A percentile compares a stretch with the other conserved stretches of the same genome.
Conservation (phyloP, 2,113 vertebrate species). For the Pseudorectes ferrugineus region DNA sequence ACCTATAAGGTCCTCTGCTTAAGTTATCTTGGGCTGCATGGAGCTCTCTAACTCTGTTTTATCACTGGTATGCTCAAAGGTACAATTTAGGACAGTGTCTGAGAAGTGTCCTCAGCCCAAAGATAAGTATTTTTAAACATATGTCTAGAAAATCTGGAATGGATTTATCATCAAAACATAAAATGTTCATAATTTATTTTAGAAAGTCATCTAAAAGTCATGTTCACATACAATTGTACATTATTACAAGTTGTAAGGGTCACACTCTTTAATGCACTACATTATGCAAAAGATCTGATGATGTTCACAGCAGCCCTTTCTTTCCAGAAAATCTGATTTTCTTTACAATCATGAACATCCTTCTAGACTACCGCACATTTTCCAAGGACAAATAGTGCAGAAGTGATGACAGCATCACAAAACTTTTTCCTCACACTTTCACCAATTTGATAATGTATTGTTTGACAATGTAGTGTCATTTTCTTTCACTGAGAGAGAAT, state of each 20-base stretch:
- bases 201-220: background rate
- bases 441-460: background rate
- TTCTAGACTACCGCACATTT: background rate
- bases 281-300: background rate
- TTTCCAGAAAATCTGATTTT: background rate
- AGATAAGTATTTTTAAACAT: background rate
- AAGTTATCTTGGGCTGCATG: background rate
- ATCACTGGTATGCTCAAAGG: background rate
- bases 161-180: background rate
- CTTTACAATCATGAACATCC: background rate
- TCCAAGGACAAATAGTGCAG: background rate
- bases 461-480: background rate
- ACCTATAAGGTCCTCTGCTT: background rate
- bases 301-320: background rate
- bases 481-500: background rate
- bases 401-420: background rate
- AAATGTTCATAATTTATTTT: background rate
- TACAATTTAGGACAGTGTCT: background rate
- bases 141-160: background rate
- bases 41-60: background rate
- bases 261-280: background rate
- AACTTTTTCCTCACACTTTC: constrained; percentile 3
- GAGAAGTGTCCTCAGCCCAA: background rate
- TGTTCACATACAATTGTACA: background rate
- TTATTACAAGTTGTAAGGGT: background rate